These are phyloP conservation scores for Anser brachyrhynchus DNA, from an alignment of 2,113 vertebrate genomes.

Conservation along the genomic window DNA sequence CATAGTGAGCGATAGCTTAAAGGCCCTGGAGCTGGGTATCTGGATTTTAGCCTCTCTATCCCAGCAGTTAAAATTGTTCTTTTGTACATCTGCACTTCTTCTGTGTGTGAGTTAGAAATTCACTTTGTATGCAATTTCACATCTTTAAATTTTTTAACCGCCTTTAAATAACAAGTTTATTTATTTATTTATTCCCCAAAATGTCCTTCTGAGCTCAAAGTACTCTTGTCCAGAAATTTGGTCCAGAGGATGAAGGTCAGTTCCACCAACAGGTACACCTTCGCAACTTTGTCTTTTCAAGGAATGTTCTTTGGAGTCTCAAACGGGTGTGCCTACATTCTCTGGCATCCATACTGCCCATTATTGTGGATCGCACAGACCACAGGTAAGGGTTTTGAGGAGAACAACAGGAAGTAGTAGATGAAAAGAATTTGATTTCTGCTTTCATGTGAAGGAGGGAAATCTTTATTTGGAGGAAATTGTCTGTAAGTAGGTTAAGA, in stretches of 20 bases:
- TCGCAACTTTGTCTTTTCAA: background rate
- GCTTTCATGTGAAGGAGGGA: background rate
- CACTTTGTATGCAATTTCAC: background rate
- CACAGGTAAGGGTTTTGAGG: background rate
- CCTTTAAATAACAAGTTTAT: background rate
- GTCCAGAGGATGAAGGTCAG: background rate
- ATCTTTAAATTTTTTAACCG: background rate
- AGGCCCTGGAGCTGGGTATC: background rate
- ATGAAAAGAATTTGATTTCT: background rate
- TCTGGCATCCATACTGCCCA: background rate
- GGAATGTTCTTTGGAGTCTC: background rate
- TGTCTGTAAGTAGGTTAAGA: background rate
- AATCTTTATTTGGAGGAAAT: background rate
- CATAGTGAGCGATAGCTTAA: background rate
- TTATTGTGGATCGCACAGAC: background rate
- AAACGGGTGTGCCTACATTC: background rate
- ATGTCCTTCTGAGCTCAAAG: background rate
- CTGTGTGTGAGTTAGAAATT: background rate
- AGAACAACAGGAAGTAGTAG: background rate
- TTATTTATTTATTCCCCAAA: background rate
- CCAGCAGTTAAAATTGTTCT: background rate
- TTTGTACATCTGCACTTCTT: background rate
- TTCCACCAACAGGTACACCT: background rate
- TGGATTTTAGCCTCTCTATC: background rate
- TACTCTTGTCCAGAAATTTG: background rate